Base-by-base conservation (phyloP, 2,888 invertebrate species). In the Cerastis leucographa region DNA sequence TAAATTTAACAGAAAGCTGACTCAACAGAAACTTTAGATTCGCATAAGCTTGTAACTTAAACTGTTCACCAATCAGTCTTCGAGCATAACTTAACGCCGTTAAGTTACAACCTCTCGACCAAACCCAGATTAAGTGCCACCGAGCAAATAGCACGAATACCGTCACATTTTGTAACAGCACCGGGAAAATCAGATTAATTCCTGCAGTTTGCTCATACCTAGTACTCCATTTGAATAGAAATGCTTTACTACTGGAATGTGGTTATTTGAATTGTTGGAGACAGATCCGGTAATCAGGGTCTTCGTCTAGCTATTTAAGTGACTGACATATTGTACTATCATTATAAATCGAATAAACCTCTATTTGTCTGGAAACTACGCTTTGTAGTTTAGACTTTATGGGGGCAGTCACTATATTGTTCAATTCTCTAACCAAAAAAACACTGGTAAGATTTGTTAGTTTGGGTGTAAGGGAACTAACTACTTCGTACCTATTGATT, bases 41-140 rank as follows among this genome's bases (percentile, higher is more conserved):
- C n/a, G n/a, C n/a, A n/a, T n/a, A n/a, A n/a, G n/a, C n/a, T n/a
- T n/a, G n/a, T 67, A 64, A 67, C 74, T 84, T 77, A 11, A 0
- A n/a, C 62, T 44, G 42, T n/a, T 40, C 59, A 78, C 68, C 79
- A 87, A 85, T 83, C 80, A 83, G 69, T 83, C 71, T 69, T 62
- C 25, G 9, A 78, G 80, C 80, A 85, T 87, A 81, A 81, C 79
- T 84, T 84, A 81, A 81, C 81, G 71, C 75, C 71, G 73, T 71
- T 73, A 78, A 81, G 74, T 81, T 83, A 87, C 74, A 74, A 64
- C 74, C 71, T 46, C 71, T 70, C 74, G 40, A 72, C 81, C 71
- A 69, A 74, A 46, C 78, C 71, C 73, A 71, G 85, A 81, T 81
- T 85, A 76, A 75, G 73, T 74, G 80, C 76, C 80, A 78, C 85